Conservation (phyloP, 2,888 invertebrate genomes). For the Conistra vaccinii region DNA sequence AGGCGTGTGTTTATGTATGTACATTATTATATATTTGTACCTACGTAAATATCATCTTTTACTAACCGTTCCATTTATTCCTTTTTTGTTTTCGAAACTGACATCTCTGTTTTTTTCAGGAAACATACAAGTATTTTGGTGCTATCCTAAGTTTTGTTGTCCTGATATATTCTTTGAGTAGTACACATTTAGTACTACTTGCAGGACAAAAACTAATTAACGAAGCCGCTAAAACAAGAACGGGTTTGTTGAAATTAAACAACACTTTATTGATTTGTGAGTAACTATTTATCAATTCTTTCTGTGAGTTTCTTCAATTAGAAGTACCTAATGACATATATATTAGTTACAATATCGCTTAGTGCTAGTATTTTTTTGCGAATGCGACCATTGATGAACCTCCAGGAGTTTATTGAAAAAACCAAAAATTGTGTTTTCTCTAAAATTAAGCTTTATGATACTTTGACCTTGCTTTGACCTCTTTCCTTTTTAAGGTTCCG, state of each 20-base stretch:
- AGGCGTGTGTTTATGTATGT: not conserved
- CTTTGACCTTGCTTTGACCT: no score
- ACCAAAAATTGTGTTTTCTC: no score
- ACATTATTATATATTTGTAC: no score
- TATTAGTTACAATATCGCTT: no score
- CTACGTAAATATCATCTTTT: not conserved
- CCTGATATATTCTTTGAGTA: not conserved
- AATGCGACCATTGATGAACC: no score
- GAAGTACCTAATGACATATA: no score
- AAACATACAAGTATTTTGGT: not conserved
- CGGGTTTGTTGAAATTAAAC: slow-evolving; percentile 24
- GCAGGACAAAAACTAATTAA: slow-evolving; percentile 45
- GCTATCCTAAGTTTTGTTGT: not conserved
- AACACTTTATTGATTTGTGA: slow-evolving; percentile 26
- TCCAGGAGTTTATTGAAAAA: no score
- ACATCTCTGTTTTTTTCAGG: slow-evolving; percentile 10
- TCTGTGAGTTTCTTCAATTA: no score
- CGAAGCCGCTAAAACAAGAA: slow-evolving; percentile 22
- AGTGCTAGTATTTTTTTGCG: no score
- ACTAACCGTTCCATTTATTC: not conserved
- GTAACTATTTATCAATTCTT: not conserved
- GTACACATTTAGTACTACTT: slow-evolving; percentile 12
- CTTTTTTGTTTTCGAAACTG: not conserved
- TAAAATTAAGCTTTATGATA: no score
- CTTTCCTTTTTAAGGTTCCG: no score